A percentile compares a stretch with the other conserved stretches of the same genome.
phyloP scores from a whole-genome alignment of 53 echinoderm and acorn worm species.

The Paelopatides confundens region DNA sequence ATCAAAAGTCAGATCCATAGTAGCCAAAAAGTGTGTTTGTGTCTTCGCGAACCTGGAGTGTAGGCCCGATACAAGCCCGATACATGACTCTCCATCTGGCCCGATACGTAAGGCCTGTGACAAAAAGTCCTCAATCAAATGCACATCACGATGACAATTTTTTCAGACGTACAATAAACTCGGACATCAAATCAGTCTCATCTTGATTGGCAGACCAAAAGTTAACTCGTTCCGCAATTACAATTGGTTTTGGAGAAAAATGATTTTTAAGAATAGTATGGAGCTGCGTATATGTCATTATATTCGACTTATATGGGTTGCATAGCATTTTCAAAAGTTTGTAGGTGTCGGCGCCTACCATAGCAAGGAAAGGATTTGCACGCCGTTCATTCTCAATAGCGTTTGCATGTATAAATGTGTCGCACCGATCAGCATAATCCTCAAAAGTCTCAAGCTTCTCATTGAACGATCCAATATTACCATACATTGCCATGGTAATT shows the following conservation, averaged over 20 bases:
- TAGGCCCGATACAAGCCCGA: constrained; percentile 53
- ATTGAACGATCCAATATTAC: too few relatives aligned
- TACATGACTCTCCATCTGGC: constrained; percentile 57
- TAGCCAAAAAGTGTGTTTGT: constrained; percentile 22
- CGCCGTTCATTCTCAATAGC: neutral
- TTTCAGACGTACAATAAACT: constrained; percentile 47
- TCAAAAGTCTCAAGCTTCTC: too few relatives aligned
- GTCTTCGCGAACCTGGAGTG: neutral
- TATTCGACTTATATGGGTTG: neutral
- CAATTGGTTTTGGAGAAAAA: neutral
- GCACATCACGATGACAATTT: constrained; percentile 54
- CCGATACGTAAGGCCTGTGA: too few relatives aligned
- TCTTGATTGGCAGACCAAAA: constrained; percentile 50
- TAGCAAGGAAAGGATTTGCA: constrained; percentile 31
- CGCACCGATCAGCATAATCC: neutral
- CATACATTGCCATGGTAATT: too few relatives aligned
- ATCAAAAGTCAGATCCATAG: constrained; percentile 21
- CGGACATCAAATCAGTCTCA: constrained; percentile 50
- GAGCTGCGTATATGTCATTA: neutral
- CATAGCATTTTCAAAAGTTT: constrained; percentile 47
- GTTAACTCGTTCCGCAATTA: constrained; percentile 35
- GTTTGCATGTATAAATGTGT: constrained; percentile 6
- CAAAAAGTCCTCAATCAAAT: constrained; percentile 63
- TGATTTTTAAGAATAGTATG: neutral
- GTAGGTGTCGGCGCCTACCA: constrained; percentile 25